phyloP scores from a whole-genome alignment of 2,797 vertebrate genomes.

The Myripristis jacobus region DNA sequence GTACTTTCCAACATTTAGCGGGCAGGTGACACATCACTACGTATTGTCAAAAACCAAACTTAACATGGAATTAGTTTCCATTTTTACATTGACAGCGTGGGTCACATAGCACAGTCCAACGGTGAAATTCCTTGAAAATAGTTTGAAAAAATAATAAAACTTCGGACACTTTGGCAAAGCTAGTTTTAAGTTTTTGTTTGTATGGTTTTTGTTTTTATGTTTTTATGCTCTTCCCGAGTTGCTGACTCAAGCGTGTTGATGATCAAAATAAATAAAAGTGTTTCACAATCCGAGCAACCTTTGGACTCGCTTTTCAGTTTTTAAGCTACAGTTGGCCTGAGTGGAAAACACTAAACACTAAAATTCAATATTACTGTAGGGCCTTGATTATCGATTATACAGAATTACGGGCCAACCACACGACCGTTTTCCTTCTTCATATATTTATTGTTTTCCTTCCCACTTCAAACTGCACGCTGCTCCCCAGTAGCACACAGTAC shows the following conservation, averaged over 20 bases:
- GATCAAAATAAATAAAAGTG: conserved; percentile 54
- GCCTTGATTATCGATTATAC: too few species aligned
- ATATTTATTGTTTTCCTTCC: too few species aligned
- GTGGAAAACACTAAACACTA: neutral
- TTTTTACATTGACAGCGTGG: neutral
- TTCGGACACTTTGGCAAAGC: neutral
- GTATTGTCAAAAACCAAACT: too few species aligned
- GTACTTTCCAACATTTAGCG: neutral
- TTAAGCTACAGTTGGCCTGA: neutral
- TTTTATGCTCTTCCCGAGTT: conserved; percentile 34
- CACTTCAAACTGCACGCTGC: too few species aligned
- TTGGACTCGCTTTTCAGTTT: conserved; percentile 15
- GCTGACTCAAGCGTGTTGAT: conserved; percentile 22
- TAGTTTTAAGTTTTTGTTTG: neutral
- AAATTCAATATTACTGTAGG: conserved; percentile 23
- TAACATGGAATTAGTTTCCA: neutral
- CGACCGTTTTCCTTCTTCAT: too few species aligned
- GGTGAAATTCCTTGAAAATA: neutral
- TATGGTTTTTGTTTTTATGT: neutral
- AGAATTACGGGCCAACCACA: too few species aligned
- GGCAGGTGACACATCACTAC: neutral
- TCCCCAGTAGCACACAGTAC: too few species aligned
- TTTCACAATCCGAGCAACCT: conserved; percentile 39
- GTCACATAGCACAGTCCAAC: neutral
- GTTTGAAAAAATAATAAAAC: neutral